Evolutionary conservation across 2,888 invertebrate genomes (phyloP), one percentile per base, ranked within the genome.

Genomic region (Anthrax anthrax): DNA sequence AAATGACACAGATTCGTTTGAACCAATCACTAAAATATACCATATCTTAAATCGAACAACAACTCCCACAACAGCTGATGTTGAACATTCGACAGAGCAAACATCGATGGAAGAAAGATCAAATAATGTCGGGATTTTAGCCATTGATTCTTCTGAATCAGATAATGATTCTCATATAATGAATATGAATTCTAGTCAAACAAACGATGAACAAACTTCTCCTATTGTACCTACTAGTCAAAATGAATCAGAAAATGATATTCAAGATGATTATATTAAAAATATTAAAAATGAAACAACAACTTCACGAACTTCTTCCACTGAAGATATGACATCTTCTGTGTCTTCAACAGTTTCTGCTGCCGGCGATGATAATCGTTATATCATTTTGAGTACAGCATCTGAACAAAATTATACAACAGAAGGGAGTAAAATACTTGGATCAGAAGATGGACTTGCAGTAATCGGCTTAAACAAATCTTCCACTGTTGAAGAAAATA

Each of bases 41-140:
- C 48, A 48, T 29, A 44, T 46, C 17, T 48, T 48, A 18, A 50
- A 42, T 16, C 37, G 50, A 17, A 48, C 48, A 13, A 50, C 48
- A 9, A 47, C 43, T n/a, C 18, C 44, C 23, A 1, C 47, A n/a
- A 9, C 27, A 14, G 9, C 14, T 2, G 18, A 29, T 18, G 13
- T n/a, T 16, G 34, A 32, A 9, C 38, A 34, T 17, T 41, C 27
- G 2, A 47, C 37, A 14, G 41, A 47, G 17, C 13, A 47, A 5
- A 23, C 10, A 5, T 17, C 42, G 4, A 12, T 36, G 12, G 42
- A 34, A n/a, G 41, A 37, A 23, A 14, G 19, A 13, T 39, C 44
- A 1, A 39, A 36, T 39, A 27, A 27, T 32, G 29, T 32, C 12
- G 29, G 29, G 3, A 32, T 32, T 12, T 32, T 32, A 12, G 29